Evolutionary conservation across 2,888 invertebrate genomes (phyloP), one percentile per base, ranked within the genome.

Genomic region (Ryuthela nishihirai): DNA sequence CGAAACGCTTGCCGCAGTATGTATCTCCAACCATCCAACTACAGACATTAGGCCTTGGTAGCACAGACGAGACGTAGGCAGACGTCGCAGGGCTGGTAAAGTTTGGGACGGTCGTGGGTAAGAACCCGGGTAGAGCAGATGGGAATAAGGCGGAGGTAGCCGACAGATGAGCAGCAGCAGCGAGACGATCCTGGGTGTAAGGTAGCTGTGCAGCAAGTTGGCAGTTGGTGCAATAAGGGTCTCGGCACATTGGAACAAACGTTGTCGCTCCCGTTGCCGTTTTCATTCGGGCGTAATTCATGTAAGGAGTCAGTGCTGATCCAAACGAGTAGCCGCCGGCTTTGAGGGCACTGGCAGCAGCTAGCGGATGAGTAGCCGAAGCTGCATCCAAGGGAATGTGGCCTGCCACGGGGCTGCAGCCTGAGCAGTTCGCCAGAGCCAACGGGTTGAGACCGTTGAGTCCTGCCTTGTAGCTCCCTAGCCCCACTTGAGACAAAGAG

Each of bases 211-310:
- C 71, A 88, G 82, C 91, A 73, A 91, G 86, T 70, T 92, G 93
- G 73, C 94, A 95, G 64, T 92, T 92, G n/a, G 89, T 88, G 76
- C 95, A 97, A 71, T 92, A 94, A 15, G 95, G 94, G 75, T 95
- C 95, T 72, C 93, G 89, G 79, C 95, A 95, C 43, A 94, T 88
- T 9, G 93, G 93, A 10, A 92, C 86, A 54, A 75, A 65, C 1
- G 91, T 88, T 75, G 93, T 93, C 23, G 87, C 88, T 53, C 93
- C 93, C 45, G 88, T 83, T 6, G 92, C 88, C 1, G 92, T 92
- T 78, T 93, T 92, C n/a, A 94, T 88, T 68, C 93, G 82, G 63
- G 91, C 89, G 74, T 93, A 94, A 69, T 87, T 87, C 64, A 93
- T 82, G 73, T 92, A 94, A 0, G 92, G 89, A 0, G 90, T 70